phyloP scores from a whole-genome alignment of 2,888 invertebrate species.

The Desoria tigrina region DNA sequence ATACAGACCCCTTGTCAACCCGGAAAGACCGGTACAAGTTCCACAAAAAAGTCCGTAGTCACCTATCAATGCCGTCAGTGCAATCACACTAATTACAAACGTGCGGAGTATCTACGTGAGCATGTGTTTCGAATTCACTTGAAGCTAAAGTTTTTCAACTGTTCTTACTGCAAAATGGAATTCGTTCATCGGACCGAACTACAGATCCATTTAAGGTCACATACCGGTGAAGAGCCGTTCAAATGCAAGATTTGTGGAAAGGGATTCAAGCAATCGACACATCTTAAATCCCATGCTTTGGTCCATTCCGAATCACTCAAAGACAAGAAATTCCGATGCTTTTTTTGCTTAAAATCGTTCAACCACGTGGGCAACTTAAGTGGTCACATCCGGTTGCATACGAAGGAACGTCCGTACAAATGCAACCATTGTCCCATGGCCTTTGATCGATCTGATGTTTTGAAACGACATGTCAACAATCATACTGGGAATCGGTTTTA shows the following conservation, averaged over 20 bases:
- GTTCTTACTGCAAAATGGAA: not conserved
- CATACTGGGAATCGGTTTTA: not conserved
- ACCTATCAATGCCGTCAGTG: not conserved
- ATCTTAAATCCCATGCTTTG: too few relatives aligned
- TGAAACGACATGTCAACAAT: not conserved
- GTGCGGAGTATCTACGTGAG: not conserved
- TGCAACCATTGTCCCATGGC: not conserved
- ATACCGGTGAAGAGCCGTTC: too few relatives aligned
- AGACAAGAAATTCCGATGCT: too few relatives aligned
- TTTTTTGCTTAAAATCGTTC: too few relatives aligned
- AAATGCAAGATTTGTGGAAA: not conserved
- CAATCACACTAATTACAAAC: not conserved
- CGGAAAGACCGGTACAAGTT: not conserved
- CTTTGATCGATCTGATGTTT: not conserved
- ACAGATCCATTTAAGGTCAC: not conserved
- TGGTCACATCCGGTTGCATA: not conserved
- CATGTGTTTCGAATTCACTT: not conserved
- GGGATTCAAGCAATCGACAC: too few relatives aligned
- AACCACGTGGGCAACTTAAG: too few relatives aligned
- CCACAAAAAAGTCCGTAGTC: not conserved
- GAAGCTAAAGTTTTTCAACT: not conserved
- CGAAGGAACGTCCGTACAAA: not conserved
- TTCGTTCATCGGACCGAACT: constrained; percentile 1
- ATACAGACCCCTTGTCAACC: not conserved
- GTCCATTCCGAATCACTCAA: too few relatives aligned